Percentiles rank a stretch among this genome's conserved stretches.
These are phyloP conservation scores for Gadopsis marmoratus DNA, from an alignment of 2,797 vertebrate species.

Conservation along the genomic window DNA sequence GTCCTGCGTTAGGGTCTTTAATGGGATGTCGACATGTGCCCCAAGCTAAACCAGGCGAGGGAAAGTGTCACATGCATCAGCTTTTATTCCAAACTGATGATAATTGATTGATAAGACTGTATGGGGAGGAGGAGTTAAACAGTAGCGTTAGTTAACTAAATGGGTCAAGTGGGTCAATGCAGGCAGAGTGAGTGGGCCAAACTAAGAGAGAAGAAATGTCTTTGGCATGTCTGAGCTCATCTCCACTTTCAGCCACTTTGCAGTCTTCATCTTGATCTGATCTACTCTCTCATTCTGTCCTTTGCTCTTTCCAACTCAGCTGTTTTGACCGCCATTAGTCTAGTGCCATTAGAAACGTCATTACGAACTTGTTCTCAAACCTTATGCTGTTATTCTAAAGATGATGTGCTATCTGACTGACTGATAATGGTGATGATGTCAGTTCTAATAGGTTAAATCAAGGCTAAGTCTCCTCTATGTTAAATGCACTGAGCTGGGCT, in stretches of 20 bases:
- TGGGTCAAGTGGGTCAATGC: conserved; percentile 67
- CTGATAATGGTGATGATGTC: background rate
- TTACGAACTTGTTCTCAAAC: background rate
- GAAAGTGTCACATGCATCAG: background rate
- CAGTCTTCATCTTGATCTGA: conserved; percentile 80
- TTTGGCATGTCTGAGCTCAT: conserved; percentile 82
- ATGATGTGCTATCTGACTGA: background rate
- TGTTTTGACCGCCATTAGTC: conserved; percentile 58
- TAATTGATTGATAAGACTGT: conserved; percentile 6
- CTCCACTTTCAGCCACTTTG: conserved; percentile 87
- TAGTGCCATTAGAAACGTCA: conserved; percentile 25
- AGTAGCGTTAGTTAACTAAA: conserved; percentile 56
- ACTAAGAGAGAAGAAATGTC: conserved; percentile 78
- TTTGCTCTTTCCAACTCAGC: conserved; percentile 71
- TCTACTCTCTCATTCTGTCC: conserved; percentile 59
- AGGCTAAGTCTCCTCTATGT: background rate
- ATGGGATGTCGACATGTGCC: background rate
- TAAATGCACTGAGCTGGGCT: background rate
- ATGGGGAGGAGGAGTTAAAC: conserved; percentile 15
- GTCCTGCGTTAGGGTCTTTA: background rate
- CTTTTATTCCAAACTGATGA: conserved; percentile 9
- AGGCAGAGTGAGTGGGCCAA: conserved; percentile 68
- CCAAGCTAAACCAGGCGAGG: background rate
- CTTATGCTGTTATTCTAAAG: background rate
- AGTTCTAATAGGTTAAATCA: background rate